These are phyloP conservation scores for Holothuria leucospilota DNA, from an alignment of 53 echinoderm and acorn worm species.

Conservation along the genomic window DNA sequence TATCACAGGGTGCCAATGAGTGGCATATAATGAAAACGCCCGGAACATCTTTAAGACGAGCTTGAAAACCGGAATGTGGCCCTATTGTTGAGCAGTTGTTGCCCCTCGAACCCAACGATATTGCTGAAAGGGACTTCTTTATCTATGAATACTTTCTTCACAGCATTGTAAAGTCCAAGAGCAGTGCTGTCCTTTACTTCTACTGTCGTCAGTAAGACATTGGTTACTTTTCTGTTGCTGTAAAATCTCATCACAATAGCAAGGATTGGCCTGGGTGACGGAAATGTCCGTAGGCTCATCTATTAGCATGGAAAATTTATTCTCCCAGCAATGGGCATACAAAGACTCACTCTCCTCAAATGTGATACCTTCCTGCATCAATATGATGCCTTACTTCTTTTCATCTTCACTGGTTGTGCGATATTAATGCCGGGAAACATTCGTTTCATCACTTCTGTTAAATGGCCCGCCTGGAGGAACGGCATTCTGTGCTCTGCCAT, in stretches of 20 bases:
- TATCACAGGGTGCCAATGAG: slow-evolving; percentile 21
- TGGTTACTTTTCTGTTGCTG: slow-evolving; percentile 17
- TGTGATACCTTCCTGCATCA: slow-evolving; percentile 42
- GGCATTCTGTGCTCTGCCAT: slow-evolving; percentile 62
- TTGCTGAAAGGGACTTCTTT: slow-evolving; percentile 35
- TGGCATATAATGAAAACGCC: slow-evolving; percentile 30
- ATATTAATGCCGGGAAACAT: slow-evolving; percentile 74
- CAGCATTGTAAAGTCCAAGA: slow-evolving; percentile 35
- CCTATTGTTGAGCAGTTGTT: slow-evolving; percentile 52
- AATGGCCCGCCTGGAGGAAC: slow-evolving; percentile 37
- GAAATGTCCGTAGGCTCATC: slow-evolving; percentile 43
- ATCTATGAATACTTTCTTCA: slow-evolving; percentile 17
- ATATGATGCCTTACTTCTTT: slow-evolving; percentile 41
- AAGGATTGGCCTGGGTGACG: slow-evolving; percentile 24
- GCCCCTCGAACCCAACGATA: slow-evolving; percentile 28
- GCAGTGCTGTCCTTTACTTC: slow-evolving; percentile 31
- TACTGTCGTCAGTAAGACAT: slow-evolving; percentile 29
- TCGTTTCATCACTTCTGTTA: slow-evolving; percentile 61
- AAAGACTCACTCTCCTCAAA: slow-evolving; percentile 26
- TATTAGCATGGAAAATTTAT: slow-evolving; percentile 30
- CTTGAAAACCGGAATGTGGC: slow-evolving; percentile 37
- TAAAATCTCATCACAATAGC: slow-evolving; percentile 30
- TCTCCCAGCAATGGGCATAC: slow-evolving; percentile 34
- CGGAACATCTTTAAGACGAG: slow-evolving; percentile 19
- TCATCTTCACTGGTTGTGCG: slow-evolving; percentile 41